Evolutionary conservation across 35 echinoderm and acorn worm species (phyloP).

Genomic region (Amphiura filiformis): DNA sequence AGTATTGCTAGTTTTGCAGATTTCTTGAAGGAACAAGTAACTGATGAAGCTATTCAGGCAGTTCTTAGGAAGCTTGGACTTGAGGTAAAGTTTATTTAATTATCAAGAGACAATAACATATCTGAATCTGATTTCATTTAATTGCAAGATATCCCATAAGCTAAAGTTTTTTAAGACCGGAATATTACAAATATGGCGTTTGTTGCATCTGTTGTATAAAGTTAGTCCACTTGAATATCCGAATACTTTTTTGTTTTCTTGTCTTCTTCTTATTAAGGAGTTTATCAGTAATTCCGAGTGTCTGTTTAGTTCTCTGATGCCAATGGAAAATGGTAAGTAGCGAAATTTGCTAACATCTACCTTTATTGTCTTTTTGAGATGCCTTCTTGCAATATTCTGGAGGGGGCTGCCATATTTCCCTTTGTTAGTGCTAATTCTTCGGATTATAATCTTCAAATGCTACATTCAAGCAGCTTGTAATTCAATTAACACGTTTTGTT

Average conservation of each 20-base stretch:
- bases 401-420: not conserved
- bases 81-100: not conserved
- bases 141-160: too few relatives aligned
- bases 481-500: not conserved
- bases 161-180: too few relatives aligned
- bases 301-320: not conserved
- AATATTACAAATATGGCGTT: too few relatives aligned
- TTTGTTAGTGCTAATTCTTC: not conserved
- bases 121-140: too few relatives aligned
- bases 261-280: constrained; percentile 6
- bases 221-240: too few relatives aligned
- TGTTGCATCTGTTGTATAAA: too few relatives aligned
- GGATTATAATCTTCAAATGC: too few relatives aligned
- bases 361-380: not conserved
- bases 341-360: not conserved
- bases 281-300: constrained; percentile 1
- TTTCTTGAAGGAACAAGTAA: not conserved
- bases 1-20: constrained; percentile 1
- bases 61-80: constrained; percentile 24
- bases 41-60: constrained; percentile 20
- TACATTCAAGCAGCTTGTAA: too few relatives aligned
- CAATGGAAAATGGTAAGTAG: constrained; percentile 20
- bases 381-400: not conserved
- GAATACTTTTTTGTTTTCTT: not conserved
- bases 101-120: not conserved